Base-by-base conservation (phyloP, 2,797 vertebrate species). In the Anguilla megastoma region DNA sequence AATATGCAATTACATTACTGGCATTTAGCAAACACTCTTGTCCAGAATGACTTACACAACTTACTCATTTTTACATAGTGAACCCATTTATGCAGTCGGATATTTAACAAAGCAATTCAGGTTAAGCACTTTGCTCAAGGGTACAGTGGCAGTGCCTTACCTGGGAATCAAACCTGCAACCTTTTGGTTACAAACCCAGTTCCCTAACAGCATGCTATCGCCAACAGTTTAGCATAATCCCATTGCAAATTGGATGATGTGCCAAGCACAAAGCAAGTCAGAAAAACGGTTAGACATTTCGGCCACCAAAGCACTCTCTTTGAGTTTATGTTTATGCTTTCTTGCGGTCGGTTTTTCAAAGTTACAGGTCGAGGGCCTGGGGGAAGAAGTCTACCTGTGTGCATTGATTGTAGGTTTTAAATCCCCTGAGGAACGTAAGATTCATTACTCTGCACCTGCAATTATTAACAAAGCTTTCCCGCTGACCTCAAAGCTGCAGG, bases 401-500 rank as follows among this genome's bases (percentile, higher is more conserved):
- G 94, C 92, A 94, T 90, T 89, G 92, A 93, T 91, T 91, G 88
- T 92, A 93, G 91, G 92, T 90, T 89, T 90, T 89, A 91, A 95
- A 94, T 94, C 92, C 95, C 94, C 92, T 83, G 88, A 92, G 93
- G 94, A 85, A 90, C 82, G 21, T 45, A 94, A 95, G 94, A 95
- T 95, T 93, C 94, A 95, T 96, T 93, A 94, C 94, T 91, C 91
- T 93, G 91, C 58, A 85, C 89, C 88, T 91, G 91, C 93, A 95
- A 95, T 96, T 96, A 95, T 95, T 95, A 95, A 94, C 89, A 92
- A 91, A 24, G 87, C 91, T 91, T 91, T 92, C 90, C 92, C 91
- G 92, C 94, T 95, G 94, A 94, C 89, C 95, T 94, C 94, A 95
- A 91, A 92, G 94, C 93, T 92, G 95, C 95, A 94, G 95, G 87